Conservation (phyloP, 2,113 vertebrate species). For the Papio anubis region DNA sequence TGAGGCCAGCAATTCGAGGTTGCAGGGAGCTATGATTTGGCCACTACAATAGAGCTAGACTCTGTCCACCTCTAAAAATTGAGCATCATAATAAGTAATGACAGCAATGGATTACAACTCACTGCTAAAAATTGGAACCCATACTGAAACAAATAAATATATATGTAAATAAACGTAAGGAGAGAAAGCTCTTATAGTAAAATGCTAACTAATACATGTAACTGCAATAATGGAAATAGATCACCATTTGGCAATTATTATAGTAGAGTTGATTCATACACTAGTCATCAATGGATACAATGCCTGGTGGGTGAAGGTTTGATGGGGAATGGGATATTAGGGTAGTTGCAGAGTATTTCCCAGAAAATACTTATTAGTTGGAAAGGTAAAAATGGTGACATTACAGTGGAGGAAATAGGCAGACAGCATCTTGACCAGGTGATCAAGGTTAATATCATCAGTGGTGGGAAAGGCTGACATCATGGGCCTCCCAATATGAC, state of each 20-base stretch:
- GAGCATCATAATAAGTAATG: not conserved
- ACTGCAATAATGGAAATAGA: not conserved
- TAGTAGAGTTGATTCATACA: not conserved
- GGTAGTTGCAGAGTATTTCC: slow-evolving; percentile 5
- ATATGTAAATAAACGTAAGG: not conserved
- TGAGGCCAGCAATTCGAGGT: not conserved
- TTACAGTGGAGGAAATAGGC: not conserved
- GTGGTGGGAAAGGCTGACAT: not conserved
- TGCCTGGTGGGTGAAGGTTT: not conserved
- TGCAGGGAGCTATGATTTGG: no score
- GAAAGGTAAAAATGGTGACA: not conserved
- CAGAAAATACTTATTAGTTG: slow-evolving; percentile 1
- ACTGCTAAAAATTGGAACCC: not conserved
- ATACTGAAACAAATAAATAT: not conserved
- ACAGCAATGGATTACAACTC: not conserved
- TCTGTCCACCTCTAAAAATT: no score
- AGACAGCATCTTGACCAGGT: not conserved
- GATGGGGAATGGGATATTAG: not conserved
- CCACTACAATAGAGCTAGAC: no score
- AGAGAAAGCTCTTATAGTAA: not conserved
- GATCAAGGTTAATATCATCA: not conserved
- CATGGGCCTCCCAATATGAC: not conserved
- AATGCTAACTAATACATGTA: not conserved
- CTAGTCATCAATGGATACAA: not conserved
- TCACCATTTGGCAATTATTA: slow-evolving; percentile 5